Conservation (phyloP, 2,113 vertebrate genomes). For the Periophthalmus modestus region DNA sequence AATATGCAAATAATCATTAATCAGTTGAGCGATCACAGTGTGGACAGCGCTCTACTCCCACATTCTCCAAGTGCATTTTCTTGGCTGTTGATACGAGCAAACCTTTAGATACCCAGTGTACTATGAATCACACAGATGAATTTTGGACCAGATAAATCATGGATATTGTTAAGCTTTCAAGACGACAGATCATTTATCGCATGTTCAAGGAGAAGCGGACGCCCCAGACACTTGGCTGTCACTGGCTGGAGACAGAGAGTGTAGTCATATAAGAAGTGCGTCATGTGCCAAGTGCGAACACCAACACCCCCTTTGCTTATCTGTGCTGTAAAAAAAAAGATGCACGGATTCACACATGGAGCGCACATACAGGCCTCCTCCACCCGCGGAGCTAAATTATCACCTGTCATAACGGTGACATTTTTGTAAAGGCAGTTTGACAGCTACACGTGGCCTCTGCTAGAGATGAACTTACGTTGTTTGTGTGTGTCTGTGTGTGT, state of each 20-base stretch:
- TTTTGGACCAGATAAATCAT: conserved; percentile 49
- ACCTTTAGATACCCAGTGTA: conserved; percentile 30
- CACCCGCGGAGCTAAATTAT: conserved; percentile 58
- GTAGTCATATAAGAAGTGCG: conserved; percentile 35
- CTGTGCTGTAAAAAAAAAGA: conserved; percentile 46
- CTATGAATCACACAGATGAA: conserved; percentile 50
- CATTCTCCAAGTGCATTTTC: conserved; percentile 18
- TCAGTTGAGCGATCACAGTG: neutral
- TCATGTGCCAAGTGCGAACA: conserved; percentile 32
- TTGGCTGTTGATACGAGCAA: conserved; percentile 43
- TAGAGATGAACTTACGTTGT: conserved; percentile 46
- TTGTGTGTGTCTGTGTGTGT: neutral
- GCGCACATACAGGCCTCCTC: conserved; percentile 37
- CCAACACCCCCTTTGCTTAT: conserved; percentile 45
- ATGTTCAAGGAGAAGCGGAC: conserved; percentile 60
- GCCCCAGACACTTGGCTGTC: conserved; percentile 57
- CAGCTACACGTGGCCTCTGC: conserved; percentile 18
- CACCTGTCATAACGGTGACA: conserved; percentile 62
- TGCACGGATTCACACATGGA: conserved; percentile 40
- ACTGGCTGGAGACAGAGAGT: conserved; percentile 41
- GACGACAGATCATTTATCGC: conserved; percentile 49
- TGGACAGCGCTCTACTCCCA: neutral
- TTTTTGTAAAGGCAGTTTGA: conserved; percentile 48
- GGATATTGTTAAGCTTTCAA: conserved; percentile 58
- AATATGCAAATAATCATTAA: neutral